Base-by-base conservation (phyloP, 2,113 vertebrate species). In the Actenoides hombroni region DNA sequence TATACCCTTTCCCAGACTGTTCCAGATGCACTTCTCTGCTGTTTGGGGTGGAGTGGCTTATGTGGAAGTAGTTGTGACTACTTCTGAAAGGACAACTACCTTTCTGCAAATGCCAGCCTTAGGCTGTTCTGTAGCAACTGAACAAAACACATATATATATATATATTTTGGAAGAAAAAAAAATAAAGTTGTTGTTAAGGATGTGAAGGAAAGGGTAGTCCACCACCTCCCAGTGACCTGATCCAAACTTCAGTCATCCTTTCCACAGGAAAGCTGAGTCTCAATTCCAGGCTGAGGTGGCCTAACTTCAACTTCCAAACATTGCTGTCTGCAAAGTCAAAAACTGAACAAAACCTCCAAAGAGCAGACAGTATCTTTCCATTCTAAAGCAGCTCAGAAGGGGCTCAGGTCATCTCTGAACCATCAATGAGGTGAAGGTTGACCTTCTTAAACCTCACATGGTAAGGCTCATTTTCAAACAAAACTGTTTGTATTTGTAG, bases 11-110 rank as follows among this genome's bases (percentile, higher is more conserved):
- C 3, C 42, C 56, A 81, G 49, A 25, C 67, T n/a, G 16, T 18
- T 57, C 54, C 46, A 40, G 25, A 23, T 24, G 53, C 25, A 6
- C 35, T 82, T 42, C 44, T 33, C 26, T 33, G 35, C 48, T 60
- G 4, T 8, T 68, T 68, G 19, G 33, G 48, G n/a, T 18, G 16
- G 51, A 75, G 31, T 3, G 40, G 33, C 48, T 77, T 56, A 2
- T 0, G 6, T 39, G 29, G 16, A 29, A 65, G 44, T 1, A 35
- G 18, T 31, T 40, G 73, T 33, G 65, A 2, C 12, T 19, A 0
- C 9, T 85, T 39, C 9, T 16, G 56, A 16, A 35, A 81, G 70
- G 65, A 46, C 48, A 68, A 33, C 10, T 10, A 10, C 7, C 9
- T 59, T 75, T 26, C 70, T 65, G 65, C 18, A 59, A 82, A 4